Conservation (phyloP, 2,113 vertebrate genomes). For the Centropristis striata region DNA sequence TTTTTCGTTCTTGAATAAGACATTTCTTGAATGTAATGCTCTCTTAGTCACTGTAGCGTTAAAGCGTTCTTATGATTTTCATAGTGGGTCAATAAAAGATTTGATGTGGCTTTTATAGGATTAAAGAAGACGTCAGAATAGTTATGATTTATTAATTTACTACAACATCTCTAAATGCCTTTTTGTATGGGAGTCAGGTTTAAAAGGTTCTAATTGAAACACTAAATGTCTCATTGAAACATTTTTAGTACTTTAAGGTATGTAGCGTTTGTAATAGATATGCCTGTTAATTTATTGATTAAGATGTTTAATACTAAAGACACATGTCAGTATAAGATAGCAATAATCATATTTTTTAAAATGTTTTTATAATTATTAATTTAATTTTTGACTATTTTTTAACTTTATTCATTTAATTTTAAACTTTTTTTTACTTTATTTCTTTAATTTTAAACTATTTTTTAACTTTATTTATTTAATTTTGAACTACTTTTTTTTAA, state of each 20-base stretch:
- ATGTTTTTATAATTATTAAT: too few species aligned
- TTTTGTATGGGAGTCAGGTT: not conserved
- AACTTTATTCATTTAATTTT: too few species aligned
- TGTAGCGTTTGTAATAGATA: not conserved
- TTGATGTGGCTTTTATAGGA: not conserved
- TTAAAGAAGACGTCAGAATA: not conserved
- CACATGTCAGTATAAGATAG: not conserved
- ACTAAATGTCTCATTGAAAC: too few species aligned
- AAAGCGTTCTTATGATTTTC: conserved; percentile 16
- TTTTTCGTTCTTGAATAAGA: conserved; percentile 47
- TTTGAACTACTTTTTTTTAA: too few species aligned
- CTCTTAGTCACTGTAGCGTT: not conserved
- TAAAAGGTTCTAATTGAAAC: not conserved
- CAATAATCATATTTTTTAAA: too few species aligned
- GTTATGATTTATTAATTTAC: conserved; percentile 3
- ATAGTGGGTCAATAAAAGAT: conserved; percentile 17
- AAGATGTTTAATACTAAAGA: not conserved
- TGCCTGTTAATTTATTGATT: not conserved
- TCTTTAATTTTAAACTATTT: too few species aligned
- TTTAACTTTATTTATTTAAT: too few species aligned
- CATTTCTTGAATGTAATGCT: conserved; percentile 34
- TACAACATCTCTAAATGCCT: not conserved
- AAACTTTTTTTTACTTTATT: too few species aligned
- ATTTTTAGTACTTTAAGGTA: not conserved
- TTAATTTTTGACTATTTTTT: too few species aligned